A percentile compares a stretch with the other conserved stretches of the same genome.
These are phyloP conservation scores for Spinus olivaceus DNA, from an alignment of 2,797 vertebrate genomes.

Conservation along the genomic window DNA sequence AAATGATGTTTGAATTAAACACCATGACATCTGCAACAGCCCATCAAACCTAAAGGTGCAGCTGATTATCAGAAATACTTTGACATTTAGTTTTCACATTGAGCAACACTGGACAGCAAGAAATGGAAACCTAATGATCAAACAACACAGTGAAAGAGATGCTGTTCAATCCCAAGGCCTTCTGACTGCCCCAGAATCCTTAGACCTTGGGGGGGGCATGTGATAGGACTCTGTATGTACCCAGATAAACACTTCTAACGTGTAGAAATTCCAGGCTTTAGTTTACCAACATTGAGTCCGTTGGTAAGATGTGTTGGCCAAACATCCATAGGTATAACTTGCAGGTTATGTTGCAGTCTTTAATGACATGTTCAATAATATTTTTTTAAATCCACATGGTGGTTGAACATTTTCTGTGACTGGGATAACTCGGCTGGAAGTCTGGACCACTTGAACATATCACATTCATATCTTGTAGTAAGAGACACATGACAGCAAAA, in stretches of 20 bases:
- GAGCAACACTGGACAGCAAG: not conserved
- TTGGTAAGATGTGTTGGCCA: not conserved
- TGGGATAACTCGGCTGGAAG: not conserved
- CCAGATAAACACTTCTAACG: accelerated
- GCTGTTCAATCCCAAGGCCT: not conserved
- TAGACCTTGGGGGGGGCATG: accelerated
- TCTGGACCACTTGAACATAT: not conserved
- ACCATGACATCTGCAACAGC: not conserved
- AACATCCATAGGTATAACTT: not conserved
- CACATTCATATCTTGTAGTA: not conserved
- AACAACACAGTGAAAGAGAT: not conserved
- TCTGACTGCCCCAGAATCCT: not conserved
- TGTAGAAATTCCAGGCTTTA: not conserved
- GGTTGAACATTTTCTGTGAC: not conserved
- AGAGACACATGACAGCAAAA: not conserved
- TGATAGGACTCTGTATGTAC: accelerated
- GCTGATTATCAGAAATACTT: not conserved
- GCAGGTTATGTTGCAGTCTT: not conserved
- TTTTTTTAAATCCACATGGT: not conserved
- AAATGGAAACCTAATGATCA: not conserved
- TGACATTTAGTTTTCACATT: not conserved
- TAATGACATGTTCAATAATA: not conserved
- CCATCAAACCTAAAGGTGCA: not conserved
- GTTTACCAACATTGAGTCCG: not conserved
- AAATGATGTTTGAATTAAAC: not conserved